Evolutionary conservation across 1,140 invertebrate species (phyloP).

Genomic region (Anthonomus grandis): DNA sequence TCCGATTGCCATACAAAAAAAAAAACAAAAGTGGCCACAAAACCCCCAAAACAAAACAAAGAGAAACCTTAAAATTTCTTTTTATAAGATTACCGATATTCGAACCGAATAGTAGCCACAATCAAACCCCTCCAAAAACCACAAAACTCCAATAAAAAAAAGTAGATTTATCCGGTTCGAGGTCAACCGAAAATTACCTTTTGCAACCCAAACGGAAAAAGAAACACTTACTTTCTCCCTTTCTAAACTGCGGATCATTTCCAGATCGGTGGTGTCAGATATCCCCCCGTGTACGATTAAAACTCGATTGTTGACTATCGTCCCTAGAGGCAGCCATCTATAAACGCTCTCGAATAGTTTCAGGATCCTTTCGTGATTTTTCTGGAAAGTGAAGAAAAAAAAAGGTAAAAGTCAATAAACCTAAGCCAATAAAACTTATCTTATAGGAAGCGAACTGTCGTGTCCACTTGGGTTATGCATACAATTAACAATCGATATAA

Average conservation of each 20-base stretch:
- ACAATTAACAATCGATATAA: too few species aligned
- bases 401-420: background rate
- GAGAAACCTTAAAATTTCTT: too few species aligned
- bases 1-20: too few species aligned
- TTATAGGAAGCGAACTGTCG: too few species aligned
- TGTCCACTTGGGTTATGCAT: too few species aligned
- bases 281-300: conserved; percentile 89
- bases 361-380: conserved; percentile 69
- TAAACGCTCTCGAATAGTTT: conserved; percentile 83
- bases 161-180: background rate
- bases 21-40: too few species aligned
- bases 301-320: conserved; percentile 81
- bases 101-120: too few species aligned
- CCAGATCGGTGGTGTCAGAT: conserved; percentile 76
- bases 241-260: conserved; percentile 69
- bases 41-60: too few species aligned
- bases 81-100: too few species aligned
- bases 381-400: too few species aligned
- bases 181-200: background rate
- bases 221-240: conserved; percentile 68
- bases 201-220: background rate
- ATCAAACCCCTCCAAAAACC: background rate
- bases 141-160: background rate
- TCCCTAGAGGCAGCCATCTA: conserved; percentile 84
- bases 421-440: too few species aligned